Evolutionary conservation across 2,797 vertebrate species (phyloP).

Genomic region (Diglossa cyanea): DNA sequence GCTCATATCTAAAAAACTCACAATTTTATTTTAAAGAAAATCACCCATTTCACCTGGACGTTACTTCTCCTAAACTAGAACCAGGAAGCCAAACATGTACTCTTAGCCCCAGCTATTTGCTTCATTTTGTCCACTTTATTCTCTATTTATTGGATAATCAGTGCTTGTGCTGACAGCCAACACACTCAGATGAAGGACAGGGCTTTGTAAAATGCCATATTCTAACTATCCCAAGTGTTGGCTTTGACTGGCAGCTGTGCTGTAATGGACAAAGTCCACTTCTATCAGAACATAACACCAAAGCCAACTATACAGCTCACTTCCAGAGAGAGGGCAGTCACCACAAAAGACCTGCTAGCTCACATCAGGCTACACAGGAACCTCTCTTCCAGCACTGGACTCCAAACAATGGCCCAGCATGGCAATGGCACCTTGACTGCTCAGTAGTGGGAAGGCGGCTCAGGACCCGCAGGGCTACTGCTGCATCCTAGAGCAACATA

Average conservation of each 20-base stretch:
- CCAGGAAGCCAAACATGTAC: rapidly evolving
- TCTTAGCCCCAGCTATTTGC: not conserved
- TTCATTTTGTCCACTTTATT: not conserved
- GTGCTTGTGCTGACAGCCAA: not conserved
- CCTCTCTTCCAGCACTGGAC: rapidly evolving
- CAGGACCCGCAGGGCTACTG: not conserved
- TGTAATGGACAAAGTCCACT: not conserved
- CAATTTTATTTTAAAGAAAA: not conserved
- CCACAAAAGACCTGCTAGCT: not conserved
- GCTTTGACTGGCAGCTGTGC: not conserved
- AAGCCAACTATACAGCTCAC: not conserved
- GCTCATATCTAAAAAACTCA: not conserved
- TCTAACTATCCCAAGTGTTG: not conserved
- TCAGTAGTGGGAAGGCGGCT: not conserved
- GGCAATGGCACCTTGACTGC: not conserved
- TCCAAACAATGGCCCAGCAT: not conserved
- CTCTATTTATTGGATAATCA: not conserved
- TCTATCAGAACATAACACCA: not conserved
- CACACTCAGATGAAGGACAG: not conserved
- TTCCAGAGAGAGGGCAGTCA: not conserved
- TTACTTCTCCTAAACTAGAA: not conserved
- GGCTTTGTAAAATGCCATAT: not conserved
- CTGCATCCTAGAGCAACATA: not conserved
- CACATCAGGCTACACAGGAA: rapidly evolving
- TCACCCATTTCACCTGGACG: not conserved